These are phyloP conservation scores for Caenorhabditis imperialis DNA, from an alignment of 2,888 invertebrate genomes.

Conservation along the genomic window DNA sequence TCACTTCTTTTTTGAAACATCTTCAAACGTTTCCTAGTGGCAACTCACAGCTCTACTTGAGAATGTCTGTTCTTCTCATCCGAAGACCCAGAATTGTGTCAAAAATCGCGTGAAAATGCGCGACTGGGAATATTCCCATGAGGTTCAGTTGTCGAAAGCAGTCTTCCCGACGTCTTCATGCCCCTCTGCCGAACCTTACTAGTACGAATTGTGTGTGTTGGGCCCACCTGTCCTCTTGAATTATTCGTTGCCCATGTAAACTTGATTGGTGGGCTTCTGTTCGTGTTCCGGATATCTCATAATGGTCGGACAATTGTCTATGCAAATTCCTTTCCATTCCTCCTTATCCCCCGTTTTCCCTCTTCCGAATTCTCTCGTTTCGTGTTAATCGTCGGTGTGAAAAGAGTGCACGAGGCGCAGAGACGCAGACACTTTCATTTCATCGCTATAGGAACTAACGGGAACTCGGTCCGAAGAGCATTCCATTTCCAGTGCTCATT, in stretches of 20 bases:
- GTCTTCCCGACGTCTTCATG: background rate
- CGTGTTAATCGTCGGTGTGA: slow-evolving; percentile 39
- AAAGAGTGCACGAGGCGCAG: background rate
- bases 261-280: slow-evolving; percentile 32
- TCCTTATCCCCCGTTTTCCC: background rate
- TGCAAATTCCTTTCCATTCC: slow-evolving; percentile 32
- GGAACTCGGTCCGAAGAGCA: slow-evolving; percentile 10
- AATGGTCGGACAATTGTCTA: slow-evolving; percentile 43
- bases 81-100: slow-evolving; percentile 28
- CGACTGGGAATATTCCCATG: slow-evolving; percentile 29
- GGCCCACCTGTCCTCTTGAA: slow-evolving; percentile 32
- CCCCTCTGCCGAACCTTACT: background rate
- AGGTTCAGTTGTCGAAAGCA: slow-evolving; percentile 43
- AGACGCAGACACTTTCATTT: slow-evolving; percentile 7
- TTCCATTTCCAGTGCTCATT: slow-evolving; percentile 37
- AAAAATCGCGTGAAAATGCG: slow-evolving; percentile 13
- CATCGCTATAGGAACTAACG: slow-evolving; percentile 44
- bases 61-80: no score
- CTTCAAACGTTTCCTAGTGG: no score
- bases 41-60: no score
- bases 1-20: no score
- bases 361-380: slow-evolving; percentile 10
- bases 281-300: slow-evolving; percentile 46
- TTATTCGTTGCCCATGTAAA: slow-evolving; percentile 30
- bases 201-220: slow-evolving; percentile 2